These are phyloP conservation scores for Platorchestia sp. DNA, from an alignment of 1,140 invertebrate species.

Conservation along the genomic window DNA sequence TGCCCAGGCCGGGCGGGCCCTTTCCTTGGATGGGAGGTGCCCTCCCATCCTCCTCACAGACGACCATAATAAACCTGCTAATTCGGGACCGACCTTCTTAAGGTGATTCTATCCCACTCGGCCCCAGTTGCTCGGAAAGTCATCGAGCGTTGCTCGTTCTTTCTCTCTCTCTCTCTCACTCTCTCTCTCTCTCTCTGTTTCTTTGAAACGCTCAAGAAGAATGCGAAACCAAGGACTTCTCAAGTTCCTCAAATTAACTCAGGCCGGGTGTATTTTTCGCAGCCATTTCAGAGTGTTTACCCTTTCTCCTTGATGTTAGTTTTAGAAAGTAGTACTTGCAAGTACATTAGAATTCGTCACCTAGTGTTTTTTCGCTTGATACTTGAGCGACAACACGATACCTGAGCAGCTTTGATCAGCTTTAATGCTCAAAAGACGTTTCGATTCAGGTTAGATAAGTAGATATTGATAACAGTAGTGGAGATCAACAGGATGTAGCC, in stretches of 20 bases:
- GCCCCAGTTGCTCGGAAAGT: background rate
- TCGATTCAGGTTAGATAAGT: too few species aligned
- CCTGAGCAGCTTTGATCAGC: too few species aligned
- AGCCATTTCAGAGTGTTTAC: background rate
- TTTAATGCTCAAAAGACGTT: too few species aligned
- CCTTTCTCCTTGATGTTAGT: background rate
- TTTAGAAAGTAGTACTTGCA: background rate
- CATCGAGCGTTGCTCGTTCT: background rate
- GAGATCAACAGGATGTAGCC: too few species aligned
- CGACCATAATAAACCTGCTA: constrained; percentile 31
- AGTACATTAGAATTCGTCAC: background rate
- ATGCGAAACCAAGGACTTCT: background rate
- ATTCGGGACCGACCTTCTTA: constrained; percentile 28
- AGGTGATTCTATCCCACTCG: background rate
- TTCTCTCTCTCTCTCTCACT: background rate
- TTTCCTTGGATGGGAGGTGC: background rate
- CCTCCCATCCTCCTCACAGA: background rate
- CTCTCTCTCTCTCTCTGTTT: background rate
- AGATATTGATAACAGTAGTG: too few species aligned
- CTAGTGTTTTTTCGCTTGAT: too few species aligned
- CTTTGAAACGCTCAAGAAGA: background rate
- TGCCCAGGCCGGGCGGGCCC: background rate
- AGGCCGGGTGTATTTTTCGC: background rate
- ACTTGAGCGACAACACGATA: too few species aligned
- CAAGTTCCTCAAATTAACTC: background rate